phyloP scores from a whole-genome alignment of 2,888 invertebrate species.

The Blastobasis adustella region DNA sequence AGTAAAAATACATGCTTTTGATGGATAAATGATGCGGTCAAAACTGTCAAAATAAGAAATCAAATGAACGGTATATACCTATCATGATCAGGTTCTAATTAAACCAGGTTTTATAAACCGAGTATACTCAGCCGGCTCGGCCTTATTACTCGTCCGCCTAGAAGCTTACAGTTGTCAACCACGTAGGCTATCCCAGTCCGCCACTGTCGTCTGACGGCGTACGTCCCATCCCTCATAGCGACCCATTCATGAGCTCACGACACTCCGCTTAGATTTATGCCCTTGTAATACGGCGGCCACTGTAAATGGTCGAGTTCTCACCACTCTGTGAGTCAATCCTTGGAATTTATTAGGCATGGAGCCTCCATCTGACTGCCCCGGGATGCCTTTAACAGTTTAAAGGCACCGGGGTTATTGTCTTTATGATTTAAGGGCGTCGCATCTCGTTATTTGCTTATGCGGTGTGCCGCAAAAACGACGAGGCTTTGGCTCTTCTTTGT shows the following conservation, averaged over 20 bases:
- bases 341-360: conserved; percentile 61
- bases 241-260: conserved; percentile 54
- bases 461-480: too few species aligned
- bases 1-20: too few species aligned
- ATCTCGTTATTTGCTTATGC: too few species aligned
- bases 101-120: neutral
- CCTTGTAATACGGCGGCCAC: conserved; percentile 58
- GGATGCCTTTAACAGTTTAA: conserved; percentile 36
- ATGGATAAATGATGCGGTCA: too few species aligned
- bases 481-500: too few species aligned
- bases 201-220: too few species aligned
- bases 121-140: conserved; percentile 21
- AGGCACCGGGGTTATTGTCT: conserved; percentile 48
- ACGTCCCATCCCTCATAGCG: conserved; percentile 57
- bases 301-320: conserved; percentile 67
- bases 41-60: too few species aligned
- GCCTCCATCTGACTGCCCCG: conserved; percentile 44
- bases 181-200: too few species aligned
- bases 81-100: too few species aligned
- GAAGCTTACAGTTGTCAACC: too few species aligned
- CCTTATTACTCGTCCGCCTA: conserved; percentile 28
- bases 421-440: too few species aligned
- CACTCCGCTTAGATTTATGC: conserved; percentile 68
- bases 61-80: too few species aligned
- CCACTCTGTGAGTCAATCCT: conserved; percentile 54